Base-by-base conservation (phyloP, 1,140 invertebrate species). In the Apis dorsata region DNA sequence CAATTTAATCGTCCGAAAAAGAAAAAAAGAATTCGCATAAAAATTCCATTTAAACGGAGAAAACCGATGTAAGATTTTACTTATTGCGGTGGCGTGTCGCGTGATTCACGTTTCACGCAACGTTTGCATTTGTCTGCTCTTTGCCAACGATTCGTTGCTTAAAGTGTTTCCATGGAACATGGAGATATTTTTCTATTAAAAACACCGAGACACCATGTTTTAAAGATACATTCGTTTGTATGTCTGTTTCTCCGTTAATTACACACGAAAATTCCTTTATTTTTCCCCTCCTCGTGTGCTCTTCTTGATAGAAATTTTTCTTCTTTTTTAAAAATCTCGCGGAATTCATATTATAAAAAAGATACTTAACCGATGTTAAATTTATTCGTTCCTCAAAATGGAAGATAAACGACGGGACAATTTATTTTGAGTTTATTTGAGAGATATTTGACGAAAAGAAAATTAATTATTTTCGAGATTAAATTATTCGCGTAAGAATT, bases 61-160 rank as follows among this genome's bases (percentile, higher is more conserved):
- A 51, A 81, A 75, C 51, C 60, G 28, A 75, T 71, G 68, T 75
- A 81, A 81, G 71, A n/a, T 55, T 68, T 66, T 51, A 75, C n/a
- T 75, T 81, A 57, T 66, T 51, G 53, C 71, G 10, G 15, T 74
- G 53, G 79, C 70, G 71, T 75, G 71, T 81, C 71, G 79, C 79
- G 62, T 81, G 79, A 17, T 59, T 44, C 34, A 1, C 17, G 17
- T 65, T 53, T 65, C 71, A 74, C 79, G 72, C 79, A 66, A 81
- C 53, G 57, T 21, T 81, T 75, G 44, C 79, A 66, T 75, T 66
- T 81, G 79, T 75, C n/a, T 57, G 34, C 60, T 75, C 66, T 74
- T 81, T 24, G 5, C 63, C 63, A 15, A 12, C 51, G 51, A 75
- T 57, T 21, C n/a, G 24, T 70, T 28, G 51, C 15, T 59, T 24